Percentiles rank a stretch among this genome's conserved stretches.
These are phyloP conservation scores for Guaruba guarouba DNA, from an alignment of 2,113 vertebrate species.

Conservation along the genomic window DNA sequence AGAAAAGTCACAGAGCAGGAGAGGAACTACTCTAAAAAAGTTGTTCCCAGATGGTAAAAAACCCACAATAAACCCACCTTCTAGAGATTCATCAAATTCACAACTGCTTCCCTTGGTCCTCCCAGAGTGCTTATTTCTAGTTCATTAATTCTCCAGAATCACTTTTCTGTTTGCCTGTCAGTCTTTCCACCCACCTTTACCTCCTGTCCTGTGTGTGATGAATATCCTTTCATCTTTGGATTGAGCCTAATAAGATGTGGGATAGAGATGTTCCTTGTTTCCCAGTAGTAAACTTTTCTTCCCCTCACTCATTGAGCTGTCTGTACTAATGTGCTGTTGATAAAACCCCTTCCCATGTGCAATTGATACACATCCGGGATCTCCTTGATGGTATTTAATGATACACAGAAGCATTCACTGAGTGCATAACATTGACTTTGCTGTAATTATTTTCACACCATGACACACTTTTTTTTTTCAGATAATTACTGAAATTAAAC, in stretches of 20 bases:
- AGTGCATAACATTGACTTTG: neutral
- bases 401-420: neutral
- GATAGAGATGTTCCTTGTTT: neutral
- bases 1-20: neutral
- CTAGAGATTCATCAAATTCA: neutral
- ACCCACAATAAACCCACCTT: neutral
- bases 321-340: neutral
- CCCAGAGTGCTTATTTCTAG: rapidly evolving
- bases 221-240: neutral
- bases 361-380: neutral
- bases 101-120: neutral
- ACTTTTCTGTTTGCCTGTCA: neutral
- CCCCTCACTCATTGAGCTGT: neutral
- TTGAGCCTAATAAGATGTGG: neutral
- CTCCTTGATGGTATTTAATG: neutral
- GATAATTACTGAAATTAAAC: neutral
- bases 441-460: neutral
- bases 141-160: neutral
- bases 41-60: neutral
- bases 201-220: neutral
- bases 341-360: neutral
- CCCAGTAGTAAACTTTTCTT: neutral
- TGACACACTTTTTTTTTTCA: neutral
- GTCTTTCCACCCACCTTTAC: neutral
- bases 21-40: neutral